phyloP scores from a whole-genome alignment of 2,888 invertebrate genomes.

The Eurois occulta region DNA sequence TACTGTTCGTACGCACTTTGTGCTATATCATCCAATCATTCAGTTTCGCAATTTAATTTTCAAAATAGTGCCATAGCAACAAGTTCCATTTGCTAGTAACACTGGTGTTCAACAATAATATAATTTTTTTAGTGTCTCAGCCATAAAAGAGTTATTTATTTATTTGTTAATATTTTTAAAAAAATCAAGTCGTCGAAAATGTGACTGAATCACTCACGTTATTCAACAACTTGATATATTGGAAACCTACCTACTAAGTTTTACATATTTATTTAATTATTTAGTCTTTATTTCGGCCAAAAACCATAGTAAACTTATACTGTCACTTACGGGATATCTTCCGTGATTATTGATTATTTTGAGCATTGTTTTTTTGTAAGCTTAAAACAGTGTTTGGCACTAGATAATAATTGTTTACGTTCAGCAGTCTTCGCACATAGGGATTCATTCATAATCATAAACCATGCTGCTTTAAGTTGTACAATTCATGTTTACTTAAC shows the following conservation, averaged over 20 bases:
- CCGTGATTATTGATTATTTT: no score
- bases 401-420: not conserved
- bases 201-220: no score
- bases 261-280: no score
- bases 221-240: not conserved
- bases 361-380: no score
- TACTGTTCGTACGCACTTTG: slow-evolving; percentile 14
- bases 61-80: not conserved
- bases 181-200: no score
- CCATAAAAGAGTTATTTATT: no score
- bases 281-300: no score
- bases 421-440: not conserved
- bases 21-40: not conserved
- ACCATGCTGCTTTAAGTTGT: not conserved
- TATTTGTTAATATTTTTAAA: no score
- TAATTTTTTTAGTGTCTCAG: not conserved
- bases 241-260: not conserved
- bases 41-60: not conserved
- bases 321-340: no score
- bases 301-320: no score
- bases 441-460: not conserved
- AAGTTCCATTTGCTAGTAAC: not conserved
- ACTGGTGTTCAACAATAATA: not conserved
- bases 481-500: not conserved
- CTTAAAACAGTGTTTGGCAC: no score